Conservation (phyloP, 2,888 invertebrate species). For the Alentia gelatinosa region DNA sequence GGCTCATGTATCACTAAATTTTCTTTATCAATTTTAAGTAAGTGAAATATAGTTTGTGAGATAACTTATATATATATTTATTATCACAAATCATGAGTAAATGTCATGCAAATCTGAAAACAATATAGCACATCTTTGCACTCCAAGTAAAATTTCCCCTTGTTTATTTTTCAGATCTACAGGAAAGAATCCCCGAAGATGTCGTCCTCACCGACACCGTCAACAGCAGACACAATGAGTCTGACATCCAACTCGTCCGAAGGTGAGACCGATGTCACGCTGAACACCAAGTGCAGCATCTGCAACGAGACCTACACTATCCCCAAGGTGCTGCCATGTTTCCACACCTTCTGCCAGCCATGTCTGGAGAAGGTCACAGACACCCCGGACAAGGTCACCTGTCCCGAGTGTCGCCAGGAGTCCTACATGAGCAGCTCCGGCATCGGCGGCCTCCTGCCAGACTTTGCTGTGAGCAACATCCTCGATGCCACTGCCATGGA, state of each 20-base stretch:
- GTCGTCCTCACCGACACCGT: slow-evolving; percentile 75
- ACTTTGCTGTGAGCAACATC: slow-evolving; percentile 84
- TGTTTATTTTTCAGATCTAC: neutral
- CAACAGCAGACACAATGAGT: slow-evolving; percentile 74
- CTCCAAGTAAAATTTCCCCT: no score
- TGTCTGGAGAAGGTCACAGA: slow-evolving; percentile 86
- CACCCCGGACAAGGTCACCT: slow-evolving; percentile 87
- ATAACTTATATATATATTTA: no score
- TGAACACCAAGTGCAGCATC: slow-evolving; percentile 84
- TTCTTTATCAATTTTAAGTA: no score
- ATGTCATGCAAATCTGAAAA: neutral
- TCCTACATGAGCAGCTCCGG: slow-evolving; percentile 81
- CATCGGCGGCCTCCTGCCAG: slow-evolving; percentile 86
- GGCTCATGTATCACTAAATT: no score
- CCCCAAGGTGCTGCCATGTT: slow-evolving; percentile 79
- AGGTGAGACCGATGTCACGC: slow-evolving; percentile 70
- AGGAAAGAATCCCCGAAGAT: slow-evolving; percentile 30
- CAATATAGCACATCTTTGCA: neutral
- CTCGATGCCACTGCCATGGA: slow-evolving; percentile 79
- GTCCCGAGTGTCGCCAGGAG: slow-evolving; percentile 85
- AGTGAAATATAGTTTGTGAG: no score
- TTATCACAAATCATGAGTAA: no score
- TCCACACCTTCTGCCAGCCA: slow-evolving; percentile 90
- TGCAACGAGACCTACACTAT: slow-evolving; percentile 87
- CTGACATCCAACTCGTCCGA: slow-evolving; percentile 77